Conservation (phyloP, 2,797 vertebrate species). For the Ciconia nigra region DNA sequence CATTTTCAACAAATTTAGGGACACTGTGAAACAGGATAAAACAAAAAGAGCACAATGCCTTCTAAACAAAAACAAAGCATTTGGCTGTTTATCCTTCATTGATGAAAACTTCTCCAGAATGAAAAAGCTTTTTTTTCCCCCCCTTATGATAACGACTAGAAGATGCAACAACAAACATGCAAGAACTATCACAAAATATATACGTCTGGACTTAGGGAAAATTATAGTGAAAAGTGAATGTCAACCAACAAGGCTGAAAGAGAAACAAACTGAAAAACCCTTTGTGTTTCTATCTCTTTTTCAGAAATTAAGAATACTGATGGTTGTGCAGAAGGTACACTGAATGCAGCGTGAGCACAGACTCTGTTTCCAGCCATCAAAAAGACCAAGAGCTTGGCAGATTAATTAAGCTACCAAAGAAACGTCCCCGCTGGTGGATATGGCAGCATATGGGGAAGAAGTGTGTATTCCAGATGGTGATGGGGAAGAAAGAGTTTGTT, state of each 20-base stretch:
- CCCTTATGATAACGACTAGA: not conserved
- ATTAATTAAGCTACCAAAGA: not conserved
- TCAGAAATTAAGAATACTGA: not conserved
- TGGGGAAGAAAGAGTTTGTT: not conserved
- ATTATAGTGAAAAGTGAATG: not conserved
- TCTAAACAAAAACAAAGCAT: not conserved
- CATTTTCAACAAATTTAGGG: not conserved
- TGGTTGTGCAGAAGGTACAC: not conserved
- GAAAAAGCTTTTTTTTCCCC: not conserved
- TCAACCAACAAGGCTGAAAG: not conserved
- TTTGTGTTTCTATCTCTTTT: not conserved
- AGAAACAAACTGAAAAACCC: not conserved
- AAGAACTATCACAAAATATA: not conserved
- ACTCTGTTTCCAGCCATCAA: not conserved
- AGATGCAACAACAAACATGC: not conserved
- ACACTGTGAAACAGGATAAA: not conserved
- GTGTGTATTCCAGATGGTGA: not conserved
- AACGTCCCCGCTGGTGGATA: not conserved
- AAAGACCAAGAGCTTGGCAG: not conserved
- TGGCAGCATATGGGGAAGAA: not conserved
- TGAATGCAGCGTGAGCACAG: not conserved
- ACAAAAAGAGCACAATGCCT: not conserved
- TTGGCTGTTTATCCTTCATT: not conserved
- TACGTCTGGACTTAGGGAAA: rapidly evolving
- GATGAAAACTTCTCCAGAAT: not conserved